Evolutionary conservation across 1,140 invertebrate genomes (phyloP).

Genomic region (Drosophila suzukii): DNA sequence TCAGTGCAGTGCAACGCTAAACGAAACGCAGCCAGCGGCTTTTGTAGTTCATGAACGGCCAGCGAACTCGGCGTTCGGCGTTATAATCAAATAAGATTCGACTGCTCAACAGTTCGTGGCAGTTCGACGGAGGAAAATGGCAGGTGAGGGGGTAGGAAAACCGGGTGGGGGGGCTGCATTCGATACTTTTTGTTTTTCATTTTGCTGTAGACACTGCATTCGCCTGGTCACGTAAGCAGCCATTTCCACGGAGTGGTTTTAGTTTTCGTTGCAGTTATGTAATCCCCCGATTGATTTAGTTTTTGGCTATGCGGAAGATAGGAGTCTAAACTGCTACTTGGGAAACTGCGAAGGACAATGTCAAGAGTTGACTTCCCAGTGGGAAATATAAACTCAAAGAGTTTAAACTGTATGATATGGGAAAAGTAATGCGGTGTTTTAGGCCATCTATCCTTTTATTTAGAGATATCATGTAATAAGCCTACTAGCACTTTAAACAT

Average conservation of each 20-base stretch:
- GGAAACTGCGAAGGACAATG: slow-evolving; percentile 5
- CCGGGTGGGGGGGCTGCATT: neutral
- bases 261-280: slow-evolving; percentile 14
- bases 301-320: slow-evolving; percentile 68
- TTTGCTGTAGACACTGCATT: slow-evolving; percentile 26
- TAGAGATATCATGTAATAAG: too few species aligned
- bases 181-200: slow-evolving; percentile 23
- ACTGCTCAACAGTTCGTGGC: slow-evolving; percentile 14
- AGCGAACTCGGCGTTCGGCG: slow-evolving; percentile 57
- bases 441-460: too few species aligned
- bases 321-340: neutral
- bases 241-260: slow-evolving; percentile 30
- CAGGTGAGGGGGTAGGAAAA: slow-evolving; percentile 1
- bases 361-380: neutral
- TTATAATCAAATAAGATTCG: slow-evolving; percentile 65
- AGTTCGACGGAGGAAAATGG: slow-evolving; percentile 13
- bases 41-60: slow-evolving; percentile 76
- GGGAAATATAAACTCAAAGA: neutral
- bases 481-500: too few species aligned
- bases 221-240: slow-evolving; percentile 64
- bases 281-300: slow-evolving; percentile 31
- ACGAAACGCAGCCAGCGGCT: slow-evolving; percentile 61
- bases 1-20: slow-evolving; percentile 41
- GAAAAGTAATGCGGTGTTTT: too few species aligned
- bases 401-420: too few species aligned